Evolutionary conservation across 2,888 invertebrate species (phyloP), one percentile per base, ranked within the genome.

Genomic region (Sylvicola cinctus): DNA sequence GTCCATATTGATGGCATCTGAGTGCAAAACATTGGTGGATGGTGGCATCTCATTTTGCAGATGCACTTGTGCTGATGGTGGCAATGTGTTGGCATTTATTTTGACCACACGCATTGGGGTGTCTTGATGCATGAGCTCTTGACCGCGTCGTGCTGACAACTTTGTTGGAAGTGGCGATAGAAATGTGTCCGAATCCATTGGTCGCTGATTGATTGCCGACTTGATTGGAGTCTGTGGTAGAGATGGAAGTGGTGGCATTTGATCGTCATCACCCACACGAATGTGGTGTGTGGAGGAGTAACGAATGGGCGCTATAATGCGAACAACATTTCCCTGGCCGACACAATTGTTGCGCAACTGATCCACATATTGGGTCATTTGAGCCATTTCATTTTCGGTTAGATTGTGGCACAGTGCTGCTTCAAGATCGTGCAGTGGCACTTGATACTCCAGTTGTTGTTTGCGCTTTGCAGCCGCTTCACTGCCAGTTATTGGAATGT

Each of bases 361-460:
- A 27, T 65, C 59, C 3, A 68, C 57, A 46, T 69, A 70, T 35
- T 63, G 61, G 38, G 63, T 55, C 41, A 70, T 55, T 39, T 68
- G 62, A 31, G 62, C 63, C 33, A 64, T 56, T 42, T 68, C 68
- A 0, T 49, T 47, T 34, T 55, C 55, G 2, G 61, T 57, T 27
- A 68, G 46, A 43, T 55, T 55, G 38, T 60, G 54, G 38, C 58
- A 58, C 5, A 58, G 44, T 1, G 48, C 44, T 3, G 57, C 54
- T 51, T 81, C 79, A 31, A 84, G 70, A 50, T 85, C 85, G 48
- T 85, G 84, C 2, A 78, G 67, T 10, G 85, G 85, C 36, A 87
- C 66, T 58, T 88, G 87, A 39, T 78, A 78, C 46, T 84, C 77
- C 4, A 88, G 62, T 45, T 83, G 74, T 37, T 80, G 77, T 43